A percentile compares a stretch with the other conserved stretches of the same genome.
Evolutionary conservation across 2,888 invertebrate genomes (phyloP).

Genomic region (Tromatobia lineatoria): DNA sequence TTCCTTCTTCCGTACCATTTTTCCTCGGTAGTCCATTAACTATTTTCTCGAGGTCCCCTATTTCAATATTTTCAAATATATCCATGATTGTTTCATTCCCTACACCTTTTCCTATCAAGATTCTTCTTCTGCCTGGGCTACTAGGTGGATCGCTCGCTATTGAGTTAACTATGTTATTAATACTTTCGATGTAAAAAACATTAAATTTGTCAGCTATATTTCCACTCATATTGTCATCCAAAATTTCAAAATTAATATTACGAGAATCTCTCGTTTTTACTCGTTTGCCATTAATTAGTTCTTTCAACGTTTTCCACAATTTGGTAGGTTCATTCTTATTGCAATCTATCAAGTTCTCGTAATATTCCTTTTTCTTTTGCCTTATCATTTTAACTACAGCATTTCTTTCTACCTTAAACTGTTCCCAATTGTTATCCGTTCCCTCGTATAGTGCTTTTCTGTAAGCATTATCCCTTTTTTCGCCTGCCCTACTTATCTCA

Average conservation of each 20-base stretch:
- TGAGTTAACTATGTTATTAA: conserved; percentile 27
- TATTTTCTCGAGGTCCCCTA: no score
- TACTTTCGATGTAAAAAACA: conserved; percentile 27
- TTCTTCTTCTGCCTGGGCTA: conserved; percentile 9
- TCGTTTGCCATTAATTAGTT: conserved; percentile 6
- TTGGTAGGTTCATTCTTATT: no score
- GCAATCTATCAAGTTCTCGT: no score
- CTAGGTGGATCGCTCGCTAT: conserved; percentile 1
- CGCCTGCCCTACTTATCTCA: no score
- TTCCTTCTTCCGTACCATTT: conserved; percentile 22
- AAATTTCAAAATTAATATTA: no score
- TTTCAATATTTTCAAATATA: no score
- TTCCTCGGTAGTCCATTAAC: not conserved
- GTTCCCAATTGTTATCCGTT: conserved; percentile 18
- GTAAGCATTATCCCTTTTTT: no score
- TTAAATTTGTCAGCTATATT: no score
- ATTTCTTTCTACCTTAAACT: no score
- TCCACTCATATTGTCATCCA: no score
- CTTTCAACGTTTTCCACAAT: conserved; percentile 7
- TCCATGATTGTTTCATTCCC: conserved; percentile 1
- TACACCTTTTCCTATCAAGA: not conserved
- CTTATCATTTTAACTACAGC: no score
- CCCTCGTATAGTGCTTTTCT: conserved; percentile 4
- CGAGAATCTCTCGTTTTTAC: conserved; percentile 9
- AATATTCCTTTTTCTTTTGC: no score